Base-by-base conservation (phyloP, 1,140 invertebrate genomes). In the Lepidotrigona ventralis region DNA sequence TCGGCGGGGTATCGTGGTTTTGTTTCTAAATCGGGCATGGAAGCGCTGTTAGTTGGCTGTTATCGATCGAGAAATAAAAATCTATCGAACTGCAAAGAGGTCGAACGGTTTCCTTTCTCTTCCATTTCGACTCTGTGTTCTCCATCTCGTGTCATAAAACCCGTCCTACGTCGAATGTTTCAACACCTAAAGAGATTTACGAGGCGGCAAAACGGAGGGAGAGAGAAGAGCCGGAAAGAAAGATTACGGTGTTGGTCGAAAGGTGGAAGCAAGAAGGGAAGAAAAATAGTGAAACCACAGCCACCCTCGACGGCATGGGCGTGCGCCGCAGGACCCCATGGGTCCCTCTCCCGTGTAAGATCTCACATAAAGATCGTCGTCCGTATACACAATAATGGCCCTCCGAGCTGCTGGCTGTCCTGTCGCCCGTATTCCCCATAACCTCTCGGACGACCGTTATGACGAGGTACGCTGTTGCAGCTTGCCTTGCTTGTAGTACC, bases 321-420 rank as follows among this genome's bases (percentile, higher is more conserved):
- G 91, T 91, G 87, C 89, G 86, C 74, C 81, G 74, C 82, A 83
- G 87, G 88, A 76, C 78, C 75, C 86, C 80, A 72, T 83, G 79
- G 76, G 85, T 85, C 58, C 39, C 39, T 60, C 82, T 66, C 83
- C 84, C 89, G 88, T 90, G 90, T 90, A 91, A 91, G 91, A 92
- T 92, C 91, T 91, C 89, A 86, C 84, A 90, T 91, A 92, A 91
- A 91, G 91, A 91, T 91, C 85, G 87, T 90, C 87, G 89, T 89
- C 88, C 83, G 73, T 82, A 21, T 56, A 26, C 70, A 86, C 87
- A 89, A 89, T 89, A 89, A 89, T 87, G 83, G 84, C 81, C 74
- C 83, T 76, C 39, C 39, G 39, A 80, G 78, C 73, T 58, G 84
- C 84, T 88, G 80, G 33, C 82, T 77, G 87, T 89, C 85, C 88